A percentile compares a stretch with the other conserved stretches of the same genome.
These are phyloP conservation scores for Hystrix brachyura DNA, from an alignment of 2,113 vertebrate genomes.

Conservation along the genomic window DNA sequence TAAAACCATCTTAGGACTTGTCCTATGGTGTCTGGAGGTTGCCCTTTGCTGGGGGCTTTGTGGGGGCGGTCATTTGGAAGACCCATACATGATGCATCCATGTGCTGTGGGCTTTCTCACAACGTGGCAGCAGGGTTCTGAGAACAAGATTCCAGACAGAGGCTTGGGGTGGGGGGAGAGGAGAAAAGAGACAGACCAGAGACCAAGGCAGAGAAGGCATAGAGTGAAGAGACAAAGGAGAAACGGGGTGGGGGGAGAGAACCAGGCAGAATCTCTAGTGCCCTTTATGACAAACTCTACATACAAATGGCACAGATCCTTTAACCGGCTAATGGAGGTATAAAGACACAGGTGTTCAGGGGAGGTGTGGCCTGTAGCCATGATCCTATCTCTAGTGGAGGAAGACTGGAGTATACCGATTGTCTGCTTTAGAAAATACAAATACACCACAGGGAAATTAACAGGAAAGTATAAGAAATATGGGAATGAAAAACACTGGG, in stretches of 20 bases:
- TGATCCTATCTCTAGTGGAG: background rate
- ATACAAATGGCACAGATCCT: background rate
- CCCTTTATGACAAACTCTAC: background rate
- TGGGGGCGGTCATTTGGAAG: conserved; percentile 31
- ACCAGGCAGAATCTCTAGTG: background rate
- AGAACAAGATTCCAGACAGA: background rate
- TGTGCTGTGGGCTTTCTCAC: background rate
- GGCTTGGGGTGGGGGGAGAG: background rate
- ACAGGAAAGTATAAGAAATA: background rate
- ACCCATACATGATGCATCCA: background rate
- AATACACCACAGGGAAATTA: background rate
- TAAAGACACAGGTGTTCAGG: background rate
- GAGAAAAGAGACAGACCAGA: background rate
- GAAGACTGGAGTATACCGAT: background rate
- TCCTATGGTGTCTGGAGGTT: background rate
- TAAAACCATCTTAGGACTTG: background rate
- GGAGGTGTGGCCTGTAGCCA: background rate
- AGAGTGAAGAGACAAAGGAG: background rate
- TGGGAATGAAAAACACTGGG: background rate
- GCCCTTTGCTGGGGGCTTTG: background rate
- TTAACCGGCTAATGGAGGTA: background rate
- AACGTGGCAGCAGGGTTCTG: background rate
- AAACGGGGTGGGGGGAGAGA: too few species aligned
- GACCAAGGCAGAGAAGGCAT: background rate
- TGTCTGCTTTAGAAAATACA: background rate